Percentiles rank a stretch among this genome's conserved stretches.
Evolutionary conservation across 2,797 vertebrate species (phyloP).

Genomic region (Eurystomus glaucurus): DNA sequence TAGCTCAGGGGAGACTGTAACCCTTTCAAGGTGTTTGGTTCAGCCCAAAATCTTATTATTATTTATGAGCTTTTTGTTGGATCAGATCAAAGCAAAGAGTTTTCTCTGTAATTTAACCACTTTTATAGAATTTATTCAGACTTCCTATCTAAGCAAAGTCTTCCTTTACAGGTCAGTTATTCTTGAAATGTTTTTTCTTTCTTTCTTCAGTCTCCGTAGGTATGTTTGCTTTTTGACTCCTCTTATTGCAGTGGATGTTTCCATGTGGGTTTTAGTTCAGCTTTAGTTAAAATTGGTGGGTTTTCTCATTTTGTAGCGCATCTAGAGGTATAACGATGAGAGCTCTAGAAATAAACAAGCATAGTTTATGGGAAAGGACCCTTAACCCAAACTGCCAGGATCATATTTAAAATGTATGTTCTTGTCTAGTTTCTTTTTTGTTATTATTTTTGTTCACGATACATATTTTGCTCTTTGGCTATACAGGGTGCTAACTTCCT

Average conservation of each 20-base stretch:
- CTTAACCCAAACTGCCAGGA: neutral
- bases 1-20: neutral
- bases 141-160: neutral
- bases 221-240: neutral
- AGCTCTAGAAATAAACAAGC: conserved; percentile 9
- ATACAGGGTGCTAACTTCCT: neutral
- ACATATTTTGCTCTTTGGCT: neutral
- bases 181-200: neutral
- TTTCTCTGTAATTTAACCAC: neutral
- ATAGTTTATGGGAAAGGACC: neutral
- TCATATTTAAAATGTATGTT: neutral
- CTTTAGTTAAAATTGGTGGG: neutral
- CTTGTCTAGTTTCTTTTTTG: neutral
- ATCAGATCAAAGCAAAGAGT: conserved; percentile 20
- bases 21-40: neutral
- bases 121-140: conserved; percentile 12
- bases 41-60: neutral
- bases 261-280: neutral
- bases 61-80: conserved; percentile 1
- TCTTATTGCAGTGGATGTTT: neutral
- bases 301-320: neutral
- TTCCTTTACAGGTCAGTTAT: conserved; percentile 14
- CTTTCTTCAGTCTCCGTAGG: neutral
- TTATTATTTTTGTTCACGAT: neutral
- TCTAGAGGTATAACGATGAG: neutral